Conservation (phyloP, 2,797 vertebrate genomes). For the Acanthurus lineatus region DNA sequence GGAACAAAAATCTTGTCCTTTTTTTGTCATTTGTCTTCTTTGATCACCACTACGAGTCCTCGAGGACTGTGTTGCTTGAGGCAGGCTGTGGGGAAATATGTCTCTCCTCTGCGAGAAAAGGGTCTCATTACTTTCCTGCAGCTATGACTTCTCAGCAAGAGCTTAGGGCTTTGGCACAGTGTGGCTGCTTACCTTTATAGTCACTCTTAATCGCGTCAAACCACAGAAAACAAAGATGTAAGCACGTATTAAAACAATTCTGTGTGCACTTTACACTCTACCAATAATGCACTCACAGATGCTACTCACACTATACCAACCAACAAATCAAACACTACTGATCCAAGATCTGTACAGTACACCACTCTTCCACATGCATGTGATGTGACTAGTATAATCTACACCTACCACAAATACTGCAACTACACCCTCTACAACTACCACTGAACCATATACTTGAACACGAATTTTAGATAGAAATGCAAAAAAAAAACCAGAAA, state of each 20-base stretch:
- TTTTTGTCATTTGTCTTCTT: constrained; percentile 21
- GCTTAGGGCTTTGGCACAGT: constrained; percentile 13
- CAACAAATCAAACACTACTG: neutral
- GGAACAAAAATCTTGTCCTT: neutral
- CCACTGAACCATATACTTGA: too few relatives aligned
- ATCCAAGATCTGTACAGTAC: neutral
- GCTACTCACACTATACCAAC: neutral
- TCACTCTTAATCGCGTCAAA: constrained; percentile 17
- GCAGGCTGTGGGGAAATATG: constrained; percentile 32
- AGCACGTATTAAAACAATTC: constrained; percentile 5
- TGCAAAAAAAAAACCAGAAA: too few relatives aligned
- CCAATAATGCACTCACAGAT: constrained; percentile 5
- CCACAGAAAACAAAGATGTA: constrained; percentile 9
- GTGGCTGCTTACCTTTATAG: constrained; percentile 12
- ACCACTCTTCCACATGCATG: too few relatives aligned
- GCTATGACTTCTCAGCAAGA: constrained; percentile 29
- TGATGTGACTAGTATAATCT: neutral
- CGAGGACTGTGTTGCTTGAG: constrained; percentile 38
- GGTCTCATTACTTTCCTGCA: constrained; percentile 48
- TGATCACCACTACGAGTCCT: constrained; percentile 15
- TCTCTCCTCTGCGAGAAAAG: constrained; percentile 16
- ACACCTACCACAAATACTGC: neutral
- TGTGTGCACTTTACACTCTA: constrained; percentile 6
- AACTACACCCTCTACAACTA: too few relatives aligned
- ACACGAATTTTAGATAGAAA: too few relatives aligned